These are phyloP conservation scores for Xestia rhomboidea DNA, from an alignment of 2,888 invertebrate genomes.

Conservation along the genomic window DNA sequence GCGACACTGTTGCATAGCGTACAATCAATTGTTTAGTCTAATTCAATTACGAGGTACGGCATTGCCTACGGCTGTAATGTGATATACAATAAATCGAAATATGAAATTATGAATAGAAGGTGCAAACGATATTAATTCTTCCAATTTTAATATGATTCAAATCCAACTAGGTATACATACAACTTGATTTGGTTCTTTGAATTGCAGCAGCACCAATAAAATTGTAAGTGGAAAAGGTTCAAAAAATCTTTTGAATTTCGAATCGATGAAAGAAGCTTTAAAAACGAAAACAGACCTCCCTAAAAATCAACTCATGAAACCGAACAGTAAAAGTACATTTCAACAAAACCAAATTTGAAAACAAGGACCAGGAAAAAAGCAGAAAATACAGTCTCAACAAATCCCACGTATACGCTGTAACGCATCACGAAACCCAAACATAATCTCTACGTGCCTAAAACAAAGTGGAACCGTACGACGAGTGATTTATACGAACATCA, in stretches of 20 bases:
- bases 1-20: slow-evolving; percentile 62
- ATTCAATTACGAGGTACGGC: slow-evolving; percentile 57
- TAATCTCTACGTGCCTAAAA: slow-evolving; percentile 75
- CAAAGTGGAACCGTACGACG: slow-evolving; percentile 64
- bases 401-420: slow-evolving; percentile 56
- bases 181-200: background rate
- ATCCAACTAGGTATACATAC: background rate
- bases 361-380: slow-evolving; percentile 15
- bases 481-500: slow-evolving; percentile 84
- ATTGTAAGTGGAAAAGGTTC: background rate
- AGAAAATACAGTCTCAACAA: slow-evolving; percentile 37
- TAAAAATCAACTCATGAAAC: background rate
- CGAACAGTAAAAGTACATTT: background rate
- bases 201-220: background rate
- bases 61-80: slow-evolving; percentile 33
- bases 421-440: slow-evolving; percentile 60
- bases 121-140: background rate
- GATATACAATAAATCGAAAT: slow-evolving; percentile 6
- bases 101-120: slow-evolving; percentile 14
- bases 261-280: background rate
- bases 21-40: slow-evolving; percentile 64
- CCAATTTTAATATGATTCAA: background rate
- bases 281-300: background rate
- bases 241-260: background rate
- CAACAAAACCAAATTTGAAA: slow-evolving; percentile 1